Evolutionary conservation across 2,888 invertebrate species (phyloP), one percentile per base, ranked within the genome.

Genomic region (Thelaira solivaga): DNA sequence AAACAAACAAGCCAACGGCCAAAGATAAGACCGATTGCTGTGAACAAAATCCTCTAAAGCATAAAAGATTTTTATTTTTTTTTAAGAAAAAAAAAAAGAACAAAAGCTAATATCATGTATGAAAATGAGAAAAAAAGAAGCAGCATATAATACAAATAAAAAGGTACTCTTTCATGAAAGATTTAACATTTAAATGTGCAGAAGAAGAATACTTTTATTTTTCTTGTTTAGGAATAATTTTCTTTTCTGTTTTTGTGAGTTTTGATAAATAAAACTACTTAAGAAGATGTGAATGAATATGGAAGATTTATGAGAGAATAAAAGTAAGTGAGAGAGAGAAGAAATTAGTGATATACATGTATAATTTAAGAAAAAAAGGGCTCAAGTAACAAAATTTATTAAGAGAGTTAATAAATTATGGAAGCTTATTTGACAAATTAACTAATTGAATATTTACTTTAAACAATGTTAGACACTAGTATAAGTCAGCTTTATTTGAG

Each of bases 121-220:
- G 49, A 43, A 62, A 20, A 31, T 61, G 47, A 16, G 11, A 39
- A 26, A 26, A 29, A 3, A 34, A 53, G 16, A 13, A 72, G 34
- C 45, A 74, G 65, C 29, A 61, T 49, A 26, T 49, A 16, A 22
- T 31, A 31, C 39, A 69, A 67, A 80, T 45, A 81, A 79, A 79
- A 82, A 81, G 81, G 81, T 82, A 81, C 80, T 79, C 85, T 87
- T 88, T 88, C 84, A 87, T 88, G 85, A 85, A 86, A 88, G 86
- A 88, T 88, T 88, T 88, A 88, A 85, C 87, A 87, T 88, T 87
- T 84, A 87, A 88, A 87, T 85, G 86, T 83, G 86, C 83, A 83
- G 80, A 81, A 83, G 81, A 82, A 81, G 53, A 59, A 4, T 80
- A 76, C 41, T 55, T 68, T 67, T 77, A 49, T 57, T 62, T 61